Conservation (phyloP, 2,113 vertebrate species). For the Penelope pileata region DNA sequence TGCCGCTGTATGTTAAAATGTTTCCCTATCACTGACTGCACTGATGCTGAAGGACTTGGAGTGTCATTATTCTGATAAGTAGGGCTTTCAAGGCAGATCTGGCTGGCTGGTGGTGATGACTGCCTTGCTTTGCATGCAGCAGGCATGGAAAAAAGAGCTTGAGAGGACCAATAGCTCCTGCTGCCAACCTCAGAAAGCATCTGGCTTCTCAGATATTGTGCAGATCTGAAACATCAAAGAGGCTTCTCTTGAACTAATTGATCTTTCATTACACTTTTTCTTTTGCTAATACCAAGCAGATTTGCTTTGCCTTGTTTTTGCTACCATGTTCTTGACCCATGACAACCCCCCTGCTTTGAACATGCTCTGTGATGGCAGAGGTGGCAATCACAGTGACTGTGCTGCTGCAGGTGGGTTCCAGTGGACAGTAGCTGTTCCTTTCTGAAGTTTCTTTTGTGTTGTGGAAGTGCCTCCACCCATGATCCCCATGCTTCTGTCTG, state of each 20-base stretch:
- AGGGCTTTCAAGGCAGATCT: neutral
- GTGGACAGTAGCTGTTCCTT: neutral
- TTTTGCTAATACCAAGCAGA: neutral
- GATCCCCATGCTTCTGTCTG: neutral
- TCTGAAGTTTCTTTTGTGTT: neutral
- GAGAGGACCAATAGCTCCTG: neutral
- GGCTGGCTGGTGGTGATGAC: neutral
- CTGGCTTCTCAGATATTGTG: neutral
- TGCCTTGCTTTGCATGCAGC: neutral
- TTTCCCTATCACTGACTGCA: neutral
- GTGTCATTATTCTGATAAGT: neutral
- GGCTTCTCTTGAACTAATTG: neutral
- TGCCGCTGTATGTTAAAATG: neutral
- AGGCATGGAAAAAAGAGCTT: neutral
- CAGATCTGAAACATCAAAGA: conserved; percentile 19
- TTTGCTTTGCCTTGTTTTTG: conserved; percentile 24
- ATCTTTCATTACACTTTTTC: neutral
- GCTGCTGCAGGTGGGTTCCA: neutral
- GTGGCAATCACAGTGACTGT: neutral
- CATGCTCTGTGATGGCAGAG: neutral
- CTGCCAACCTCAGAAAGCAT: neutral
- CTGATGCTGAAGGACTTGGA: neutral
- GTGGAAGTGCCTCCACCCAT: neutral
- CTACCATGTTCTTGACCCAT: neutral
- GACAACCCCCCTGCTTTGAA: neutral